These are phyloP conservation scores for Helobdella robusta DNA, from an alignment of 2,888 invertebrate genomes.

Conservation along the genomic window DNA sequence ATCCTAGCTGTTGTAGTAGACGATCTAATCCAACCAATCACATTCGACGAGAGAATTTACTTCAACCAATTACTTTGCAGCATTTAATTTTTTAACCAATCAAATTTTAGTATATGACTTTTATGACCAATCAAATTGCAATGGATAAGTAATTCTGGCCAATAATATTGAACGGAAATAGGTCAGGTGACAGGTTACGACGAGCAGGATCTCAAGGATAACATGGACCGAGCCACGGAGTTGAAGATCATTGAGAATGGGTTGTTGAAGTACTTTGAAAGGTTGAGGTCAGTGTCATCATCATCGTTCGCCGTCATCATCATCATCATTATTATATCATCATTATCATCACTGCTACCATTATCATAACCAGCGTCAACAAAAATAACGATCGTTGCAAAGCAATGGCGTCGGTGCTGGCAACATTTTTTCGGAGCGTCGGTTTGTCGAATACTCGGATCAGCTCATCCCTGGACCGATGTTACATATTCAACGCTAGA, in stretches of 20 bases:
- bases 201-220: constrained; percentile 59
- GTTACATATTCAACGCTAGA: constrained; percentile 73
- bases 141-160: too few relatives aligned
- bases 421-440: constrained; percentile 71
- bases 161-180: too few relatives aligned
- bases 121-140: too few relatives aligned
- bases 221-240: constrained; percentile 63
- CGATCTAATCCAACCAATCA: neutral
- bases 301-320: too few relatives aligned
- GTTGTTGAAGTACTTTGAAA: constrained; percentile 64
- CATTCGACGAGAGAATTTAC: too few relatives aligned
- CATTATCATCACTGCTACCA: too few relatives aligned
- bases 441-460: constrained; percentile 54
- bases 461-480: constrained; percentile 61
- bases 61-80: too few relatives aligned
- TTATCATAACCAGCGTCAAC: constrained; percentile 16
- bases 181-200: constrained; percentile 82
- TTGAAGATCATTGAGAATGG: constrained; percentile 64
- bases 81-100: too few relatives aligned
- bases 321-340: too few relatives aligned
- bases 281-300: constrained; percentile 33
- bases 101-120: too few relatives aligned
- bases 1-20: neutral
- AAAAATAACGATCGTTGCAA: constrained; percentile 37
- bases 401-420: constrained; percentile 67